These are phyloP conservation scores for Pygathrix nemaeus DNA, from an alignment of 2,113 vertebrate species.

Conservation along the genomic window DNA sequence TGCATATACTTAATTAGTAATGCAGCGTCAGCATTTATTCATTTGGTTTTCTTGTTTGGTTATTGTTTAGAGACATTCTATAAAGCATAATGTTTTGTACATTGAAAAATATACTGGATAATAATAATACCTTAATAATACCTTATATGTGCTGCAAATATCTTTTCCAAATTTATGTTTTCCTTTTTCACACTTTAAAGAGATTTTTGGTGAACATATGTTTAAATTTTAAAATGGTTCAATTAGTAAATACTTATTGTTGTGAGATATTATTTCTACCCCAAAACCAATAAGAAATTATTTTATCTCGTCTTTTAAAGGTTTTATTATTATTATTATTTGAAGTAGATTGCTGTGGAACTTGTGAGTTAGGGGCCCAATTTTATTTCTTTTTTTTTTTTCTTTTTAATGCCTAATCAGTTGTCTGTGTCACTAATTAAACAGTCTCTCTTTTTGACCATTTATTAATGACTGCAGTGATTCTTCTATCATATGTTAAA, in stretches of 20 bases:
- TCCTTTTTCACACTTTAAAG: background rate
- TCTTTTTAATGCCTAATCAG: background rate
- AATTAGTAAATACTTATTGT: background rate
- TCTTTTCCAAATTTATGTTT: background rate
- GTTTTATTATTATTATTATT: background rate
- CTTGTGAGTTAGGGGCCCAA: background rate
- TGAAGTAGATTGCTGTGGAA: background rate
- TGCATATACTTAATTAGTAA: background rate
- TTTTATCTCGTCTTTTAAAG: background rate
- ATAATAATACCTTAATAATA: background rate
- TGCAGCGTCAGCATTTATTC: background rate
- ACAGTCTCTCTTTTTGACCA: background rate
- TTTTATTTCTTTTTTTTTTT: background rate
- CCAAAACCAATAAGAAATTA: background rate
- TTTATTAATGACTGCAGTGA: background rate
- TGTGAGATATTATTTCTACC: background rate
- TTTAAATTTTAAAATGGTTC: background rate
- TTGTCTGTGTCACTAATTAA: background rate
- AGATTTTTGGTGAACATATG: background rate
- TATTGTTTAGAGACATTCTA: background rate
- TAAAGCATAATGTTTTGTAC: background rate
- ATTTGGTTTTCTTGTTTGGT: background rate
- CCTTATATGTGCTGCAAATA: background rate
- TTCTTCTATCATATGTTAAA: background rate
- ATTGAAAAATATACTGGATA: background rate